Evolutionary conservation across 2,113 vertebrate genomes (phyloP), one percentile per base, ranked within the genome.

Genomic region (Lagenorhynchus albirostris): DNA sequence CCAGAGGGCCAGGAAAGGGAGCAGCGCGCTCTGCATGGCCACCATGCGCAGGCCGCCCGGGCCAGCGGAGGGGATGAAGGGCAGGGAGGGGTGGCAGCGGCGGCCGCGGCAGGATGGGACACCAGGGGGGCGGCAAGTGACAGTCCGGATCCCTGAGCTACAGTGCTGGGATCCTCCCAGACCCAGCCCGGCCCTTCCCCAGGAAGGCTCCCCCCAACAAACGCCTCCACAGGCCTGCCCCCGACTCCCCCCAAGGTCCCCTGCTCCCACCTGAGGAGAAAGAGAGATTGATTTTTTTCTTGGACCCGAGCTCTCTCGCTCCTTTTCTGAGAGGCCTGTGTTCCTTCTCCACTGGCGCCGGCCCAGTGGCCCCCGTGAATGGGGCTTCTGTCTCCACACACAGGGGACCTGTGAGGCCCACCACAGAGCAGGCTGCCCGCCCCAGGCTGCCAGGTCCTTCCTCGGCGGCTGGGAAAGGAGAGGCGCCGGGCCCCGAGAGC

Each of bases 361-460:
- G 31, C 94, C 86, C 96, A 92, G 81, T 15, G 71, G 76, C 87
- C 85, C 63, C 91, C 50, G 20, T 97, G 97, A 98, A 98, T 97
- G 89, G 67, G 65, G 84, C 95, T 82, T 97, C 97, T 97, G 97
- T 97, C n/a, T 97, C 79, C 33, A 33, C 36, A 73, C 33, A 89
- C 92, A 67, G 94, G 8, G 3, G 90, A 58, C 79, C 81, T 80
- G 68, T 79, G 95, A 91, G 91, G 53, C 89, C 80, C 92, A 91
- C 70, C 65, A 6, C 26, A 47, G 67, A 70, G 6, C 71, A 44
- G 47, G 68, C 55, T 3, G 14, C 77, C 74, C 53, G n/a, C 55
- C 21, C 9, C 7, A 47, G n/a, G 67, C 76, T 91, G 95, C 97
- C 97, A 87, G 86, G 47, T 55, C 38, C 90, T 36, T 76, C 38